Percentiles rank a stretch among this genome's conserved stretches.
Conservation (phyloP, 2,797 vertebrate genomes). For the Gallinago nigripennis region DNA sequence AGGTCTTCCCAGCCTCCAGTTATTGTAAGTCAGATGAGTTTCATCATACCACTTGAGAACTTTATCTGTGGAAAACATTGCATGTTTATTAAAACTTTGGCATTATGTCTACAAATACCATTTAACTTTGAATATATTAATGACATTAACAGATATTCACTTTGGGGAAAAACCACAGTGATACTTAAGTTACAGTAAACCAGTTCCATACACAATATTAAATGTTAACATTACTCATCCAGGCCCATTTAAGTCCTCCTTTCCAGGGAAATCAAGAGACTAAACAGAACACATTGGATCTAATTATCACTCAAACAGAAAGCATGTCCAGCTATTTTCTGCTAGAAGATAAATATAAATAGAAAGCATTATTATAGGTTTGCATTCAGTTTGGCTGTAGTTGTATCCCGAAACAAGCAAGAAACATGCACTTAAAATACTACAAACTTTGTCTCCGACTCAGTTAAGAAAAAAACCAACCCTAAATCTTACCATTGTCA, state of each 20-base stretch:
- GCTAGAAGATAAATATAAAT: not conserved
- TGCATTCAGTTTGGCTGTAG: not conserved
- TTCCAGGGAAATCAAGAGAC: constrained; percentile 30
- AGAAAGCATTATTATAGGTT: not conserved
- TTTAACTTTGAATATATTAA: not conserved
- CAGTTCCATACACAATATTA: not conserved
- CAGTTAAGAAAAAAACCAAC: fast-evolving
- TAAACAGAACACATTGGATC: not conserved
- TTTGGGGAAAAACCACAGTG: not conserved
- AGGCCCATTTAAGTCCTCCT: not conserved
- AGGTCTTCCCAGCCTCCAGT: constrained; percentile 88
- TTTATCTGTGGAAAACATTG: constrained; percentile 67
- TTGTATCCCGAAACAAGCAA: not conserved
- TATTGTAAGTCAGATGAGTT: constrained; percentile 87
- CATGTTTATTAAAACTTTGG: not conserved
- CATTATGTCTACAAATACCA: not conserved
- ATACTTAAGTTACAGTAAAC: not conserved
- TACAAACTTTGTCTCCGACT: not conserved
- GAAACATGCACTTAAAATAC: not conserved
- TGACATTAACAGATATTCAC: not conserved
- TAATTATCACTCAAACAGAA: constrained; percentile 13
- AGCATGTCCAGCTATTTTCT: not conserved
- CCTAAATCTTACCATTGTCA: constrained; percentile 75
- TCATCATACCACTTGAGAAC: constrained; percentile 89
- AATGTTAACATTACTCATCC: not conserved